These are phyloP conservation scores for Gordius sp. DNA, from an alignment of 2,888 invertebrate genomes.

Conservation along the genomic window DNA sequence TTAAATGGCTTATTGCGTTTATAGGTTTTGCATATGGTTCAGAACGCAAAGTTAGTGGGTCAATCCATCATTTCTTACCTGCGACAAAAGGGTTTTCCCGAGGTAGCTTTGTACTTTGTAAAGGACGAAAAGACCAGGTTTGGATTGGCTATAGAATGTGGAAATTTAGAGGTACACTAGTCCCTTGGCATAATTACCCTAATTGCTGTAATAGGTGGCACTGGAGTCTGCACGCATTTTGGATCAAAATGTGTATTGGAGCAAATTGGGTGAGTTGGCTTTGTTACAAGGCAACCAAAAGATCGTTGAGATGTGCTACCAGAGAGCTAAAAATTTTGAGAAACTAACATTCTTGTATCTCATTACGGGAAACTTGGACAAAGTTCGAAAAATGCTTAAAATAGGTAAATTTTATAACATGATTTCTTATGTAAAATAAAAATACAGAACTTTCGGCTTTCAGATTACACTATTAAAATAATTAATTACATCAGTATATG, in stretches of 20 bases:
- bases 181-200: too few species aligned
- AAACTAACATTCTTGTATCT: conserved; percentile 86
- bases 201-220: conserved; percentile 42
- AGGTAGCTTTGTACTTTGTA: conserved; percentile 91
- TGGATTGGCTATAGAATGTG: conserved; percentile 78
- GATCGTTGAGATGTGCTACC: conserved; percentile 94
- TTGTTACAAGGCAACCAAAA: conserved; percentile 33
- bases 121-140: conserved; percentile 92
- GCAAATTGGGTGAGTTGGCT: conserved; percentile 70
- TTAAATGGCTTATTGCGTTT: neutral
- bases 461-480: too few species aligned
- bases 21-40: conserved; percentile 52
- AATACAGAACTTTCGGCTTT: too few species aligned
- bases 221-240: conserved; percentile 74
- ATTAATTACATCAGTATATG: too few species aligned
- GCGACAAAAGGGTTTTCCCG: conserved; percentile 94
- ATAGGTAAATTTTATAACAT: conserved; percentile 39
- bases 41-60: conserved; percentile 76
- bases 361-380: conserved; percentile 88
- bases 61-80: conserved; percentile 95
- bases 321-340: conserved; percentile 94
- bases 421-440: too few species aligned
- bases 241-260: conserved; percentile 83
- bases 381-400: conserved; percentile 89
- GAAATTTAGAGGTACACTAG: conserved; percentile 87